Evolutionary conservation across 2,797 vertebrate species (phyloP), one percentile per base, ranked within the genome.

Genomic region (Antennarius maculatus): DNA sequence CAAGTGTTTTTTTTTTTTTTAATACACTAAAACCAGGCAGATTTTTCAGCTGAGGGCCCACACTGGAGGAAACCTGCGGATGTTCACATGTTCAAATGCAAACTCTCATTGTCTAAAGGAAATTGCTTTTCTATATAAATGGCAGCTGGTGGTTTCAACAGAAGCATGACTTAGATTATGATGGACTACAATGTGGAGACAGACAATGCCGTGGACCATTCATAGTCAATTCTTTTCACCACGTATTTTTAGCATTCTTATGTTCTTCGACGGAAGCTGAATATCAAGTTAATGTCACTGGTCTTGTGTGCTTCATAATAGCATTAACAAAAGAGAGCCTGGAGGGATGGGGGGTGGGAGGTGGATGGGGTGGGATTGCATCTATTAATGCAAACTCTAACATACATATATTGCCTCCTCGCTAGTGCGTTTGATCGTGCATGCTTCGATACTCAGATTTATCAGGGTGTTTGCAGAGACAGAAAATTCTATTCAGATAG

Each of bases 221-320:
- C 60, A 54, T 54, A 54, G 54, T 77, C 37, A 43, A 69, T 69
- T 70, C 43, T 61, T 70, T 78, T 29, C 62, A 58, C 42, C 13
- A 29, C 60, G 29, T 86, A 74, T 85, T 81, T 81, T 78, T 75
- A 75, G 45, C 42, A 28, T 69, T 71, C 43, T 63, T 57, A 46
- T 74, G 66, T 69, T 69, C 78, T 47, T 51, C 67, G 78, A 82
- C 77, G 75, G 75, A 79, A 65, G 68, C 82, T 73, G 80, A 85
- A 83, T 84, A 84, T 79, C 72, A 86, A 88, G 77, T 83, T 85
- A 89, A 88, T 90, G 88, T 87, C 81, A 89, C 76, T 79, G 80
- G 76, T 81, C 57, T 77, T 75, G 73, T 82, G 76, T 69, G 81
- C 79, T 74, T 86, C 79, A 80, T 88, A 86, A 89, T 86, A 78